Conservation (phyloP, 2,113 vertebrate species). For the Oryzias curvinotus region DNA sequence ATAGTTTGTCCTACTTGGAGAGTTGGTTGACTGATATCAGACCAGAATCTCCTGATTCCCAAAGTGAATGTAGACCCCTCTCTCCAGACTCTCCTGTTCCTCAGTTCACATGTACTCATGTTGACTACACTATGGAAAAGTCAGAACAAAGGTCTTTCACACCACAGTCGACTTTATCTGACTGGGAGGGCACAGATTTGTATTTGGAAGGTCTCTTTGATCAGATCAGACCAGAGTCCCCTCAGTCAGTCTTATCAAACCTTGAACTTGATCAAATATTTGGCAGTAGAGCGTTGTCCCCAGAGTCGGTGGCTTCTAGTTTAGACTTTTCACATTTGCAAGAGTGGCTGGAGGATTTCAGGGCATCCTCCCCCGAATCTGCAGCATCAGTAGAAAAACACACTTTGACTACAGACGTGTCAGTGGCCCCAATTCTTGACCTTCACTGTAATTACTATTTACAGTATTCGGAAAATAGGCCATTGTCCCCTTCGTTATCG, state of each 20-base stretch:
- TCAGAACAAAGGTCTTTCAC: constrained; percentile 8
- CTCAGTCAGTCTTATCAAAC: constrained; percentile 19
- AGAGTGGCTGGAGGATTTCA: constrained; percentile 22
- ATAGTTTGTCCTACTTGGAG: no score
- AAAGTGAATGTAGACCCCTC: no score
- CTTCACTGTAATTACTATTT: constrained; percentile 28
- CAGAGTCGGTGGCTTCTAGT: constrained; percentile 11
- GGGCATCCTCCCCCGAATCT: constrained; percentile 35
- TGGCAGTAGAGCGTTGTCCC: constrained; percentile 4
- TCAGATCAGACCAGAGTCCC: constrained; percentile 2
- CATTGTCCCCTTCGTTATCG: constrained; percentile 8
- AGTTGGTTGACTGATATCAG: no score
- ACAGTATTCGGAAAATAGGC: background rate
- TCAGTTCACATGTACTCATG: no score
- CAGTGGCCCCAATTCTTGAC: background rate
- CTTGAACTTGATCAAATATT: constrained; percentile 8
- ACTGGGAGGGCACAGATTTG: constrained; percentile 21
- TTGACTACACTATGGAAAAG: no score
- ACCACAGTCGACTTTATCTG: constrained; percentile 28
- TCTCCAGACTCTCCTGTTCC: no score
- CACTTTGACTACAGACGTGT: background rate
- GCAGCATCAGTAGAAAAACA: background rate
- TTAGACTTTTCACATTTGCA: constrained; percentile 11
- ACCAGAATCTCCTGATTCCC: no score
- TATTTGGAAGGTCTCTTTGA: constrained; percentile 17